Evolutionary conservation across 2,888 invertebrate species (phyloP).

Genomic region (Metopia argyrocephala): DNA sequence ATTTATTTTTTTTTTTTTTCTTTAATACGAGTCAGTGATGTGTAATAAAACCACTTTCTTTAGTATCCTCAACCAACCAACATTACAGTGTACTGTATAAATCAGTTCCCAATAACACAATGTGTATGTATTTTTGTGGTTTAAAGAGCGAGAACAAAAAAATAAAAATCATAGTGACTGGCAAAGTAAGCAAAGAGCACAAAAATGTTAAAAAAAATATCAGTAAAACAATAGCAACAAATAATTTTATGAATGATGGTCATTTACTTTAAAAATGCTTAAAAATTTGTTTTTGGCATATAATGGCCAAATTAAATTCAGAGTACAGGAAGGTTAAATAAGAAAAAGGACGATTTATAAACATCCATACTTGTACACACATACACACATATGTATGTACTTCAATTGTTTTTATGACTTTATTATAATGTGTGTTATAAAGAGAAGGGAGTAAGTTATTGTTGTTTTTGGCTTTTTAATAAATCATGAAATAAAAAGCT

Average conservation of each 20-base stretch:
- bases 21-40: constrained; percentile 9
- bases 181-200: constrained; percentile 1
- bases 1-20: neutral
- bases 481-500: neutral
- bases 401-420: neutral
- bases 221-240: neutral
- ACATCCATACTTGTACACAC: no score
- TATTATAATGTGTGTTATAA: neutral
- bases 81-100: neutral
- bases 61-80: neutral
- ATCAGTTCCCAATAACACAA: neutral
- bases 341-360: no score
- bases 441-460: neutral
- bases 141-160: neutral
- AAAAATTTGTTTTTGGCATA: constrained; percentile 47
- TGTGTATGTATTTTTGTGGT: neutral
- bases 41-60: constrained; percentile 1
- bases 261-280: constrained; percentile 40
- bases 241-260: constrained; percentile 34
- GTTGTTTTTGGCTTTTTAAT: neutral
- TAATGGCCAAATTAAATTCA: constrained; percentile 38
- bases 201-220: neutral
- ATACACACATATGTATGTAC: neutral
- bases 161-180: constrained; percentile 3
- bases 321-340: no score